These are phyloP conservation scores for Misgurnus mizolepis DNA, from an alignment of 2,113 vertebrate species.

Conservation along the genomic window DNA sequence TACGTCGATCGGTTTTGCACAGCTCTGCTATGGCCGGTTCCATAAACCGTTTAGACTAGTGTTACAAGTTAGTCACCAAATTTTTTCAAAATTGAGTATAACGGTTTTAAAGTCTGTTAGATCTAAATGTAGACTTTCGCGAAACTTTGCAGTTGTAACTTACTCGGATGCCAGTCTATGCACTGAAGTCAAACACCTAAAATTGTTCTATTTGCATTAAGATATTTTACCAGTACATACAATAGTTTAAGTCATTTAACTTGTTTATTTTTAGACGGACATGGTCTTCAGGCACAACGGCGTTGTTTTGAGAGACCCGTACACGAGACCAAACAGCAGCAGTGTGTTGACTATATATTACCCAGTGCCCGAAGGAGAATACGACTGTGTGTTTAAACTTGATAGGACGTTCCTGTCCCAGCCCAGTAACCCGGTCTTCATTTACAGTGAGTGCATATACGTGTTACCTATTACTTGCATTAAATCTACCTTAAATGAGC, in stretches of 20 bases:
- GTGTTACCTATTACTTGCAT: not conserved
- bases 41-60: too few species aligned
- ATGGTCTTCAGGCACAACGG: slow-evolving; percentile 15
- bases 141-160: too few species aligned
- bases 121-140: too few species aligned
- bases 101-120: too few species aligned
- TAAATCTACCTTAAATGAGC: not conserved
- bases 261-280: slow-evolving; percentile 15
- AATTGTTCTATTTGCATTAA: not conserved
- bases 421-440: slow-evolving; percentile 38
- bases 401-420: not conserved
- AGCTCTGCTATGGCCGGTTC: too few species aligned
- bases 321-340: not conserved
- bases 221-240: not conserved
- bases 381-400: slow-evolving; percentile 22
- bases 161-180: too few species aligned
- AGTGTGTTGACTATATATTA: rapidly evolving
- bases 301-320: rapidly evolving
- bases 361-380: slow-evolving; percentile 26
- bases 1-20: too few species aligned
- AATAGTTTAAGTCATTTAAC: not conserved
- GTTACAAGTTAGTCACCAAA: too few species aligned
- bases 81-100: too few species aligned
- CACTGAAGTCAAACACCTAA: too few species aligned
- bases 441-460: slow-evolving; percentile 36